Percentiles rank a stretch among this genome's conserved stretches.
phyloP scores from a whole-genome alignment of 2,888 invertebrate species.

The Pheosia gnoma region DNA sequence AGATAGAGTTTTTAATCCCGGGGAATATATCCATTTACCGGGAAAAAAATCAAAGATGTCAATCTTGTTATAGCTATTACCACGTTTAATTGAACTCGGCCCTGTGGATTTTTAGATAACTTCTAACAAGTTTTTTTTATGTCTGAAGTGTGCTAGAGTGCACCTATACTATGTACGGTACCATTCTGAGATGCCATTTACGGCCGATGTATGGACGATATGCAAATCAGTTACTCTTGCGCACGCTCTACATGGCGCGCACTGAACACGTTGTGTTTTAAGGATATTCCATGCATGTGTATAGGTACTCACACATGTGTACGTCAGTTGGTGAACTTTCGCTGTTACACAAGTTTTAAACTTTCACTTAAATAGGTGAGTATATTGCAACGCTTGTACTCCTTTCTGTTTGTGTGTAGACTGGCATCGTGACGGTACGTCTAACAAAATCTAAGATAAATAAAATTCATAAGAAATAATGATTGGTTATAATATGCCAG shows the following conservation, averaged over 20 bases:
- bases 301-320: background rate
- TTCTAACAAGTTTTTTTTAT: background rate
- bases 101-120: background rate
- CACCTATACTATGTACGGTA: too few relatives aligned
- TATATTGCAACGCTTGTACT: background rate
- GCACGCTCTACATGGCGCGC: background rate
- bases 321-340: background rate
- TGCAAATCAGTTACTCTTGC: background rate
- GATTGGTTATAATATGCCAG: too few relatives aligned
- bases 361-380: background rate
- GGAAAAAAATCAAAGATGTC: too few relatives aligned
- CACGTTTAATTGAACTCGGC: too few relatives aligned
- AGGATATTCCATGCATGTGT: background rate
- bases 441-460: too few relatives aligned
- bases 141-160: too few relatives aligned
- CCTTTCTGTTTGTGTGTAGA: background rate
- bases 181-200: background rate
- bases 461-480: too few relatives aligned
- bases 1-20: too few relatives aligned
- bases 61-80: too few relatives aligned
- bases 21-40: too few relatives aligned
- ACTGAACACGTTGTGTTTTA: background rate
- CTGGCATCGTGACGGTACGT: background rate
- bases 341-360: background rate
- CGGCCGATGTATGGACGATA: background rate